phyloP scores from a whole-genome alignment of 2,113 vertebrate genomes.

The Nyctibius bracteatus region DNA sequence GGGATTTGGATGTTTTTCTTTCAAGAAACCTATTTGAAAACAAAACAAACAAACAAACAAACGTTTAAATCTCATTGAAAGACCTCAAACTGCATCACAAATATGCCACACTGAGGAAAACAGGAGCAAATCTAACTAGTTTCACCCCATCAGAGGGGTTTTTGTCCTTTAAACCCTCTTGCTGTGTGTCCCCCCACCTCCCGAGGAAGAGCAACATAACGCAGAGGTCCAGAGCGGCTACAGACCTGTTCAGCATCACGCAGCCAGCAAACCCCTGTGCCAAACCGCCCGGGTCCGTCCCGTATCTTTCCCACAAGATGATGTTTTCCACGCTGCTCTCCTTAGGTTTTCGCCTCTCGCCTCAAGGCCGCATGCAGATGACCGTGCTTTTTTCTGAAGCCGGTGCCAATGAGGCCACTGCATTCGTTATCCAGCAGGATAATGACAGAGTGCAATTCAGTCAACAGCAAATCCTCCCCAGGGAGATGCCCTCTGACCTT shows the following conservation, averaged over 20 bases:
- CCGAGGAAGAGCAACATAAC: neutral
- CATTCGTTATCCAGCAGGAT: constrained; percentile 65
- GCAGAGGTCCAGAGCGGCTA: neutral
- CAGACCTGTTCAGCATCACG: neutral
- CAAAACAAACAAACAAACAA: neutral
- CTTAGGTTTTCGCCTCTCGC: neutral
- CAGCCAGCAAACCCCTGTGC: neutral
- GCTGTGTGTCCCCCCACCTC: neutral
- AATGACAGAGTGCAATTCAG: constrained; percentile 70
- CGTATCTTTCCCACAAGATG: fast-evolving
- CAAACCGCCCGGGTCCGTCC: neutral
- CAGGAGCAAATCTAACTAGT: neutral
- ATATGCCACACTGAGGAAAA: neutral
- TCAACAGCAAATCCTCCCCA: constrained; percentile 67
- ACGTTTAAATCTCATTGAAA: constrained; percentile 24
- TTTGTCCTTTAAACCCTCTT: neutral
- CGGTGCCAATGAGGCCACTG: constrained; percentile 56
- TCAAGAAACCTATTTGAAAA: constrained; percentile 41
- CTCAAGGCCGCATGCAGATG: constrained; percentile 57
- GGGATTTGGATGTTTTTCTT: constrained; percentile 52
- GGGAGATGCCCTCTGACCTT: constrained; percentile 62
- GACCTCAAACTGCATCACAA: neutral
- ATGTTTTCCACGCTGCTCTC: neutral
- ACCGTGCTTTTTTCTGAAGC: constrained; percentile 56
- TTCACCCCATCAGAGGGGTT: neutral